These are phyloP conservation scores for Columba livia DNA, from an alignment of 2,113 vertebrate genomes.

Conservation along the genomic window DNA sequence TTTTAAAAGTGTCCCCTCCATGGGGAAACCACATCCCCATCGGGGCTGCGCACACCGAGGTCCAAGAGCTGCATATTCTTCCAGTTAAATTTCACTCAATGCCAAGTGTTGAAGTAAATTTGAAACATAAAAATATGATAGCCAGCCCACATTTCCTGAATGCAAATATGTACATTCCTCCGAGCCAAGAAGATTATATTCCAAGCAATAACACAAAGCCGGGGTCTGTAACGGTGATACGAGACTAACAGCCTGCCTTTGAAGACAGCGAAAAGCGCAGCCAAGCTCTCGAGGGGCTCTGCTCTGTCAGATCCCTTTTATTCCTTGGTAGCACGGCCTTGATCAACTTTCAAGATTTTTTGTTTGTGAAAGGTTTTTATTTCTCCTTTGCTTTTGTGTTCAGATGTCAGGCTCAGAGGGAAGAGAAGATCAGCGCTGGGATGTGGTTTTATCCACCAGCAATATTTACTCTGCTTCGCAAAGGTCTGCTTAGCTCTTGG, in stretches of 20 bases:
- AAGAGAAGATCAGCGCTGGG: constrained; percentile 23
- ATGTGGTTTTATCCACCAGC: constrained; percentile 31
- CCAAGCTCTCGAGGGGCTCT: constrained; percentile 53
- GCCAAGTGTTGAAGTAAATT: constrained; percentile 42
- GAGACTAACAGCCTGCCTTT: constrained; percentile 59
- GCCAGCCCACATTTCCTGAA: constrained; percentile 60
- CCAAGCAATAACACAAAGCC: constrained; percentile 56
- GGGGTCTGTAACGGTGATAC: constrained; percentile 59
- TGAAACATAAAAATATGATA: constrained; percentile 55
- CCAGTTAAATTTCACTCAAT: constrained; percentile 11
- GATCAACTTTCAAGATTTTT: constrained; percentile 66
- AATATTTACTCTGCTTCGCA: background rate
- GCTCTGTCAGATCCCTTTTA: constrained; percentile 63
- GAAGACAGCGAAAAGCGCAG: constrained; percentile 64
- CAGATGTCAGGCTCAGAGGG: constrained; percentile 39
- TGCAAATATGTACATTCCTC: constrained; percentile 68
- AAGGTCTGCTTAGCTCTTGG: background rate
- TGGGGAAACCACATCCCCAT: background rate
- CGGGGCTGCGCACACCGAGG: background rate
- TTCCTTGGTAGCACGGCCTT: constrained; percentile 44
- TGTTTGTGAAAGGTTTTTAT: constrained; percentile 65
- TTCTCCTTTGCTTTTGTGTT: constrained; percentile 59
- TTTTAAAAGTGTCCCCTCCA: fast-evolving
- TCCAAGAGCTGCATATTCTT: background rate
- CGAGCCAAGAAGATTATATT: constrained; percentile 59